Base-by-base conservation (phyloP, 2,797 vertebrate species). In the Hoplostethus atlanticus region DNA sequence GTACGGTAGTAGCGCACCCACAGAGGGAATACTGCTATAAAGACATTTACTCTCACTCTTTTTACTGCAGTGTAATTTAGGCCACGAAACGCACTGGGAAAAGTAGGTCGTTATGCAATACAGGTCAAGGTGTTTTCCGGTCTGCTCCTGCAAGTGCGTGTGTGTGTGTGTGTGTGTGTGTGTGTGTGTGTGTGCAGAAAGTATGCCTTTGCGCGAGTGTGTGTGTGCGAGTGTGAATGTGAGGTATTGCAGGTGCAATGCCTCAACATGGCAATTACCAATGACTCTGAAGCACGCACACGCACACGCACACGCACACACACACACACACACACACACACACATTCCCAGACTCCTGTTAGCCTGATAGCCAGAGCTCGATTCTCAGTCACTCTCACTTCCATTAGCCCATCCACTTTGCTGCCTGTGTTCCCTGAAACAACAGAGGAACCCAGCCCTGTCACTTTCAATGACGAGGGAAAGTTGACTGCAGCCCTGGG, bases 111-210 rank as follows among this genome's bases (percentile, higher is more conserved):
- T 87, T 91, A 87, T 64, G 71, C 90, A 90, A 93, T 82, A 44
- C 89, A 89, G 89, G 89, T 89, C 87, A 85, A 83, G 90, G 91
- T 92, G 83, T 91, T 90, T 92, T 91, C 90, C 89, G 72, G 79
- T 76, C 73, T 81, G 76, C 80, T 86, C 81, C 87, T 85, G 80
- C 80, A 52, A 73, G 82, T 76, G 58, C 38, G 47, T 64, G 47
- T 68, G 42, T 40, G 21, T 68, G 46, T 75, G 5, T 73, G 28
- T 70, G 52, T 72, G 50, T 54, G 60, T 4, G 6, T 79, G 63
- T 76, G 51, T 46, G 16, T 55, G 57, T 58, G 13, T 64, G 8
- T 66, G 57, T 60, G 69, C 42, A 63, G 30, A 71, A 80, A 68
- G 76, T 74, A 69, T 80, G 58, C 12, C 54, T 81, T 42, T 52